Evolutionary conservation across 1,140 invertebrate species (phyloP), one percentile per base, ranked within the genome.

Genomic region (Lordiphosa collinella): DNA sequence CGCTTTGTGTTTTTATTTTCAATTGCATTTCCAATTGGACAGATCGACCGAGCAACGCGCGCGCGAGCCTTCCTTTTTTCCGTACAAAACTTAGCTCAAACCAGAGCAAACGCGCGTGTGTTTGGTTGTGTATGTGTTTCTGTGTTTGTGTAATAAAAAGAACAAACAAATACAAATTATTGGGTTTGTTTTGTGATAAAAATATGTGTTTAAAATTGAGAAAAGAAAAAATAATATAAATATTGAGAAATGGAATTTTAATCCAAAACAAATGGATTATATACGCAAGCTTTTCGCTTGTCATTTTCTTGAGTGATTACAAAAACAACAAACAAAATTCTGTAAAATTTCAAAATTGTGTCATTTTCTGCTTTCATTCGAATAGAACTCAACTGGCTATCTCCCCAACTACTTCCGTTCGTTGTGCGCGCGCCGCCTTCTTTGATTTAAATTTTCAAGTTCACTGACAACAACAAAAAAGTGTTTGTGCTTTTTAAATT

Each of bases 1-100:
- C 57, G 67, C 50, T 71, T 57, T 53, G 52, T 82, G 50, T 78
- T 65, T 58, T 69, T 82, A 68, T 69, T 84, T 76, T 65, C 79
- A 84, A 76, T 78, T 84, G 78, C 78, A 84, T 73, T 78, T 84
- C 68, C 68, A 78, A 78, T 84, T 73, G 57, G 44, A 73, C 68
- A 47, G 36, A 37, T 50, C 72, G 48, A 50, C 38, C 54, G 54
- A 29, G 29, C 35, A 35, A 67, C 50, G 52, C 64, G 76, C 68
- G 62, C 76, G 70, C 44, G 46, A 47, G 31, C 57, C 37, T 61
- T 50, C 12, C 38, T 34, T 44, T 44, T 25, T 10, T 25, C 13
- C 4, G 18, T 18, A 18, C 18, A 18, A 4, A 18, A 18, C 3
- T 34, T 41, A 41, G 46, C 43, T 10, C 18, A 29, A 29, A 29